phyloP scores from a whole-genome alignment of 2,113 vertebrate species.

The Conger conger region DNA sequence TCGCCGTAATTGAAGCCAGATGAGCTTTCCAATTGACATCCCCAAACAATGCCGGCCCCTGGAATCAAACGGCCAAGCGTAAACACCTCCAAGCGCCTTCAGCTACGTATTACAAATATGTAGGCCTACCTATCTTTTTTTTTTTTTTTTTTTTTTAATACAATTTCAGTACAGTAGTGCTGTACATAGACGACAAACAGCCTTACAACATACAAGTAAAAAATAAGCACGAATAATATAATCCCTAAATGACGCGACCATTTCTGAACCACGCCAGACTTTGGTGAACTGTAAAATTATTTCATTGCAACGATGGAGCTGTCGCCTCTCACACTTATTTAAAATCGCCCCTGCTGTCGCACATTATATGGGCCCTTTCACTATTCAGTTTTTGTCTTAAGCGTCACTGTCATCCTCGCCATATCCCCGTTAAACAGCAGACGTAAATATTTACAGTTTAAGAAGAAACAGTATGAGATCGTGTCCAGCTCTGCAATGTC shows the following conservation, averaged over 20 bases:
- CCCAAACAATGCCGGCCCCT: constrained; percentile 40
- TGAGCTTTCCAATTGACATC: constrained; percentile 58
- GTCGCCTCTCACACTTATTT: neutral
- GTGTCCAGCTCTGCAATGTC: neutral
- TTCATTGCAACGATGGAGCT: neutral
- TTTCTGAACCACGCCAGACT: neutral
- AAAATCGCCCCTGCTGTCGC: neutral
- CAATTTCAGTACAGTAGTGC: neutral
- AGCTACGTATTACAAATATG: neutral
- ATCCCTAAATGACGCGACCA: neutral
- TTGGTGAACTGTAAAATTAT: neutral
- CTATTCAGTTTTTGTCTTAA: neutral
- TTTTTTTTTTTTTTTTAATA: neutral
- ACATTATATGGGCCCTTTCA: neutral
- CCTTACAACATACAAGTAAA: neutral
- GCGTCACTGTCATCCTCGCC: neutral
- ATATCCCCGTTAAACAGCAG: neutral
- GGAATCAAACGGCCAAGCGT: constrained; percentile 46
- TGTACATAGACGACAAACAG: neutral
- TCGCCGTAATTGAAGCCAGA: constrained; percentile 65
- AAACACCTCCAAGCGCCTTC: constrained; percentile 52
- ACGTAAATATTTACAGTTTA: neutral
- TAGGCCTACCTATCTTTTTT: neutral
- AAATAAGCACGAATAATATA: neutral
- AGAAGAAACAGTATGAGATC: neutral